phyloP scores from a whole-genome alignment of 2,797 vertebrate species.

The Merluccius polli region DNA sequence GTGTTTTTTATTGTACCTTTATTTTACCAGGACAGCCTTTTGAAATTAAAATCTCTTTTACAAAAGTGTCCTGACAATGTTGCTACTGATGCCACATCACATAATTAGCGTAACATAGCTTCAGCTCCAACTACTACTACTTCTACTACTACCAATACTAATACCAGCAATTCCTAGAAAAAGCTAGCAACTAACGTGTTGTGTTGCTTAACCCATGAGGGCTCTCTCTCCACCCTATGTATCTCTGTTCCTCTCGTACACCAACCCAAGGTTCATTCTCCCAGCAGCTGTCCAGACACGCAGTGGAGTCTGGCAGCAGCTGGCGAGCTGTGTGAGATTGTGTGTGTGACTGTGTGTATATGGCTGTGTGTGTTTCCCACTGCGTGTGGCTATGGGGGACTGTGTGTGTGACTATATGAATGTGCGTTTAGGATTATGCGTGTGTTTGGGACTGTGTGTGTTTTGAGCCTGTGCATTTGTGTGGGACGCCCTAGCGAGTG shows the following conservation, averaged over 20 bases:
- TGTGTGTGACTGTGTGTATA: constrained; percentile 18
- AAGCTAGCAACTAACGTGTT: background rate
- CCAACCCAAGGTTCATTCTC: constrained; percentile 11
- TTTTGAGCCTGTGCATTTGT: background rate
- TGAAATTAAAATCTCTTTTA: too few species aligned
- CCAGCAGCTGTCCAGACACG: constrained; percentile 67
- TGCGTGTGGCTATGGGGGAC: constrained; percentile 21
- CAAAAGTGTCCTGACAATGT: too few species aligned
- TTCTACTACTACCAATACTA: background rate
- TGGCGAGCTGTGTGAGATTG: constrained; percentile 32
- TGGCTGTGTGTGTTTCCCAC: constrained; percentile 20
- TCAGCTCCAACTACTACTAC: background rate
- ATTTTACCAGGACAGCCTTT: too few species aligned
- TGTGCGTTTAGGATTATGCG: background rate
- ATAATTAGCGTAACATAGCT: background rate
- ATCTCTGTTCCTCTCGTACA: constrained; percentile 6
- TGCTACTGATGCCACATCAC: background rate
- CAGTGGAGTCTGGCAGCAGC: constrained; percentile 52
- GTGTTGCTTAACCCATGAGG: background rate
- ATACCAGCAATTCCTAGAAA: background rate
- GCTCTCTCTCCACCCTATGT: background rate
- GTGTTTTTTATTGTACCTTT: too few species aligned
- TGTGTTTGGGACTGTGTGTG: background rate
- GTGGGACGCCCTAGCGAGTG: background rate
- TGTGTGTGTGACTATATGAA: constrained; percentile 12